Base-by-base conservation (phyloP, 2,797 vertebrate species). In the Telmatherina bonti region DNA sequence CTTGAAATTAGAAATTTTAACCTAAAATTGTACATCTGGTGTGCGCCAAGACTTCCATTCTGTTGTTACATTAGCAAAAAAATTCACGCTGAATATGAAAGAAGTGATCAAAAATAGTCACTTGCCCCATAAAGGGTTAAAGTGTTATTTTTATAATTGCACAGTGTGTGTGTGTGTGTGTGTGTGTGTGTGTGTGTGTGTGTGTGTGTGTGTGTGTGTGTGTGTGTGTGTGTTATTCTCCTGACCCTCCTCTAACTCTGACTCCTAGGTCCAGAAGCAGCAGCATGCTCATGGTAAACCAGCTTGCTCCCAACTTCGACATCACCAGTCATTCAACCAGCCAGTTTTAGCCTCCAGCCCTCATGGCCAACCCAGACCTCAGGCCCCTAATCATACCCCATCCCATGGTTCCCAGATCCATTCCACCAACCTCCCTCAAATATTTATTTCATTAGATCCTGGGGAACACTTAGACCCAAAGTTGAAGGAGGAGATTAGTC, bases 161-260 rank as follows among this genome's bases (percentile, higher is more conserved):
- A 7, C 20, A 71, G 30, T 31, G 30, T 31, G 20, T 67, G 29
- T 70, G 56, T 84, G 58, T 83, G 72, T 80, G 38, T 68, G 30
- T 31, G 30, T 31, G 20, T 67, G 29, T 70, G 56, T 84, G 58
- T 83, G 72, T 80, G 38, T 68, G 30, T 31, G 30, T 31, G 20
- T 67, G 29, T 70, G 56, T 84, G 58, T 83, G 72, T 80, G 38
- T 68, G 30, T 31, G 30, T 31, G 20, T 67, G 30, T 31, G 30
- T 31, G 20, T 67, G 29, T 70, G 56, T 84, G 58, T 83, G 72
- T 80, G 38, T 68, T 73, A 62, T 77, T 63, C 78, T 58, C 61
- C 76, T 93, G 68, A 92, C 70, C 77, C 20, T 90, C 91, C 91
- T 93, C 78, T 95, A 93, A 94, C 90, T 93, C 87, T 91, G 91